Evolutionary conservation across 2,888 invertebrate genomes (phyloP), one percentile per base, ranked within the genome.

Genomic region (Saturnia pavonia): DNA sequence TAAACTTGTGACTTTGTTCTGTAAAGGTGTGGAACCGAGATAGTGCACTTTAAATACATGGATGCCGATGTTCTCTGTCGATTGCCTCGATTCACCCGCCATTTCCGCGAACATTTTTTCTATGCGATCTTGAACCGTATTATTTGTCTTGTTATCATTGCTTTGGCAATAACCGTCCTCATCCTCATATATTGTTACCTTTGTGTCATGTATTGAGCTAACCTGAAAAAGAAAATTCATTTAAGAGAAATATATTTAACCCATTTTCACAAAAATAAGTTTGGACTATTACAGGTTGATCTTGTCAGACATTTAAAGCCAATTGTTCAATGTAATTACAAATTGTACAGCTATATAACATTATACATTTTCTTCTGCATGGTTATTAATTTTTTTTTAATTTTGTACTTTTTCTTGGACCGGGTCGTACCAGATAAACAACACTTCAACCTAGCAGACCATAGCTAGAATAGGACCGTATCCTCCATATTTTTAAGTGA

Each of bases 71-170:
- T 87, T 91, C 45, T 94, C 94, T 45, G 88, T 85, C 73, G 95
- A 94, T 60, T 84, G 87, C 73, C 88, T 86, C 67, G 94, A 88
- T 75, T 94, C 94, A 71, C 95, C 95, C 4, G 96, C 95, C 81
- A 97, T 95, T 73, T 96, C 96, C 40, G 95, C 95, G 84, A 98
- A 98, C 96, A 98, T 97, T 80, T 96, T 96, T 85, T 98, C 97
- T 88, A 98, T 98, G 80, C 97, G 96, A 22, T 97, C 97, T 87
- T 98, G 98, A 2, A 98, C 97, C 70, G 96, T 96, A 81, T 97
- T 97, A 76, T 89, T 92, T 73, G 87, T 86, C 70, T 86, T 90
- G 74, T 85, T 88, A 73, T 88, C 87, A 80, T 89, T 90, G 69
- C 83, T 90, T 74, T 89, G 88, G 75, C 91, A 90, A 80, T 92